A percentile compares a stretch with the other conserved stretches of the same genome.
These are phyloP conservation scores for Drosophila saltans DNA, from an alignment of 1,140 invertebrate genomes.

Conservation along the genomic window DNA sequence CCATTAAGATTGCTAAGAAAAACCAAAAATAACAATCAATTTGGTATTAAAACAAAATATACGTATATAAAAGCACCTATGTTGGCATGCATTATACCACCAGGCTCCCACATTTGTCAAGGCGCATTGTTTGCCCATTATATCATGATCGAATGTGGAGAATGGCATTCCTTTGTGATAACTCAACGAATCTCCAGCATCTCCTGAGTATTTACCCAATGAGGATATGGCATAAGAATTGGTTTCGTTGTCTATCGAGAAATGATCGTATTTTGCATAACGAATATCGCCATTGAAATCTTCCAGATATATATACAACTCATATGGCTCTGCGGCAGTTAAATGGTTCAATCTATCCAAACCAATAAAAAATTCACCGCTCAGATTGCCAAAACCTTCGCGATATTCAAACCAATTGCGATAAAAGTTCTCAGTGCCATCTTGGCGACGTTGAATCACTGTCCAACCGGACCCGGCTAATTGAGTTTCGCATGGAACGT, in stretches of 20 bases:
- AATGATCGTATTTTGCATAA: conserved; percentile 87
- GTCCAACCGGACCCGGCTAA: conserved; percentile 85
- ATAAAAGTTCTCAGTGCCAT: conserved; percentile 87
- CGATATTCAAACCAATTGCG: conserved; percentile 87
- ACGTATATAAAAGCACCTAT: conserved; percentile 43
- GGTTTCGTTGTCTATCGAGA: conserved; percentile 86
- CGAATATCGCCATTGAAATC: conserved; percentile 85
- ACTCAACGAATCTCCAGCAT: conserved; percentile 59
- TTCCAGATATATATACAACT: conserved; percentile 87
- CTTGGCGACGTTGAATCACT: conserved; percentile 86
- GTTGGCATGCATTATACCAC: conserved; percentile 85
- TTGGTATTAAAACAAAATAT: neutral
- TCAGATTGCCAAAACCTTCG: conserved; percentile 86
- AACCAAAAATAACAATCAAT: neutral
- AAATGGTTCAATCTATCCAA: conserved; percentile 85
- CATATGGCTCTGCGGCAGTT: conserved; percentile 85
- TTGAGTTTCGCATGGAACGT: conserved; percentile 51
- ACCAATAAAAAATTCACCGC: conserved; percentile 87
- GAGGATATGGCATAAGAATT: conserved; percentile 86
- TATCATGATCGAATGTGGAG: conserved; percentile 84
- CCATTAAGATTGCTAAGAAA: conserved; percentile 60
- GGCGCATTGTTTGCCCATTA: conserved; percentile 87
- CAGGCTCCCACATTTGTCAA: conserved; percentile 86
- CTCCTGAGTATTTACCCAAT: conserved; percentile 84
- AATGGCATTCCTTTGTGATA: conserved; percentile 61